Evolutionary conservation across 2,797 vertebrate genomes (phyloP).

Genomic region (Anas acuta): DNA sequence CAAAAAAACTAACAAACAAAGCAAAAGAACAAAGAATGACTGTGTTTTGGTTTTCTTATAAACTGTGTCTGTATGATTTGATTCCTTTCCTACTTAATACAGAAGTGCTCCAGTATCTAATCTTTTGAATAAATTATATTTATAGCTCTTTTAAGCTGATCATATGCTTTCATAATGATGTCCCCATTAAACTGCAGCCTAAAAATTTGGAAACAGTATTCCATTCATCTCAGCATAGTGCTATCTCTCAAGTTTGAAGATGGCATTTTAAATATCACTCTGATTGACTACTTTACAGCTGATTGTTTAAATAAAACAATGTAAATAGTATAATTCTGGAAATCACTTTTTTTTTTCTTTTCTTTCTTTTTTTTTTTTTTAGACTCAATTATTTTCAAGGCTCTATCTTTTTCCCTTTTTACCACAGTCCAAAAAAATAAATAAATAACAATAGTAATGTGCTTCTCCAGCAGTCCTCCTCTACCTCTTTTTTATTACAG

Average conservation of each 20-base stretch:
- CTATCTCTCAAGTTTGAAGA: background rate
- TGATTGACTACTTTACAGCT: background rate
- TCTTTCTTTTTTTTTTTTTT: too few species aligned
- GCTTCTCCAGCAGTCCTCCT: conserved; percentile 2
- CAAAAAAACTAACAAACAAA: background rate
- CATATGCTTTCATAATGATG: background rate
- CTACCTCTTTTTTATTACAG: background rate
- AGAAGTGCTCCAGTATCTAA: background rate
- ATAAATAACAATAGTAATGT: background rate
- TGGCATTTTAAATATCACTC: background rate
- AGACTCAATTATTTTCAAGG: background rate
- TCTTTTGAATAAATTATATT: background rate
- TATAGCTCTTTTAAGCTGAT: background rate
- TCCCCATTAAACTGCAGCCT: background rate
- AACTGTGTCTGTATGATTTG: background rate
- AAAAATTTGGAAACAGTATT: conserved; percentile 4
- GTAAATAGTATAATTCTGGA: background rate
- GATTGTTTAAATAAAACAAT: background rate
- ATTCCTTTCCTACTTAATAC: background rate
- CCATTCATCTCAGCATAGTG: background rate
- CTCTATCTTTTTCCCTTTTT: background rate
- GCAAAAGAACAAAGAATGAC: background rate
- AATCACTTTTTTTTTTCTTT: too few species aligned
- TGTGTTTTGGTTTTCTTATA: background rate
- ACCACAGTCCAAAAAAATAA: background rate